Evolutionary conservation across 2,113 vertebrate genomes (phyloP).

Genomic region (Trichechus manatus): DNA sequence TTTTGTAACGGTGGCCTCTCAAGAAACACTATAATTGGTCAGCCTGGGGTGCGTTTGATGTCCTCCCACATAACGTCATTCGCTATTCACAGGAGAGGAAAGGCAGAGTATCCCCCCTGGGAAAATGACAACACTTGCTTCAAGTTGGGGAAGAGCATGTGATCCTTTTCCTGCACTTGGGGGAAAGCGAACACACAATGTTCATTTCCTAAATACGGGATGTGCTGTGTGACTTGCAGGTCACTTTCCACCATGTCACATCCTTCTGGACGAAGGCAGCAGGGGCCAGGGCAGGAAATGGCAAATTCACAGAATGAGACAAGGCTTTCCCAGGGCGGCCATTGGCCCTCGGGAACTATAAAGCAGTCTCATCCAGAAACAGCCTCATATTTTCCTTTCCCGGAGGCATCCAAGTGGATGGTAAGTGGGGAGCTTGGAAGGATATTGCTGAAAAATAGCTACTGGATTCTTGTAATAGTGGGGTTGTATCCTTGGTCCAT

Average conservation of each 20-base stretch:
- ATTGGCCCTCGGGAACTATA: constrained; percentile 87
- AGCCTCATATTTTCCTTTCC: constrained; percentile 78
- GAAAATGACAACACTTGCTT: constrained; percentile 85
- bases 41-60: constrained; percentile 39
- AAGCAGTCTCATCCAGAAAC: constrained; percentile 88
- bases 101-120: constrained; percentile 82
- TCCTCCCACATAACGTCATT: constrained; percentile 83
- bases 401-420: constrained; percentile 75
- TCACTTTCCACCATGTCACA: constrained; percentile 89
- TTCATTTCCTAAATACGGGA: constrained; percentile 88
- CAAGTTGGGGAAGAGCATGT: constrained; percentile 84
- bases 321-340: constrained; percentile 84
- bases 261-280: constrained; percentile 87
- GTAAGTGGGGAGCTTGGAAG: constrained; percentile 82
- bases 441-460: neutral
- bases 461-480: neutral
- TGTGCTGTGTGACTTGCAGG: constrained; percentile 82
- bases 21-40: constrained; percentile 68
- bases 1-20: constrained; percentile 55
- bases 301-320: constrained; percentile 88
- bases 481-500: neutral
- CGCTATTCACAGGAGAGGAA: constrained; percentile 89
- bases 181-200: constrained; percentile 88
- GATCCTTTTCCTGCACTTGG: constrained; percentile 82
- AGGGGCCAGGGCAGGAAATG: constrained; percentile 87